A percentile compares a stretch with the other conserved stretches of the same genome.
Conservation (phyloP, 2,888 invertebrate genomes). For the Ephialtes manifestator region DNA sequence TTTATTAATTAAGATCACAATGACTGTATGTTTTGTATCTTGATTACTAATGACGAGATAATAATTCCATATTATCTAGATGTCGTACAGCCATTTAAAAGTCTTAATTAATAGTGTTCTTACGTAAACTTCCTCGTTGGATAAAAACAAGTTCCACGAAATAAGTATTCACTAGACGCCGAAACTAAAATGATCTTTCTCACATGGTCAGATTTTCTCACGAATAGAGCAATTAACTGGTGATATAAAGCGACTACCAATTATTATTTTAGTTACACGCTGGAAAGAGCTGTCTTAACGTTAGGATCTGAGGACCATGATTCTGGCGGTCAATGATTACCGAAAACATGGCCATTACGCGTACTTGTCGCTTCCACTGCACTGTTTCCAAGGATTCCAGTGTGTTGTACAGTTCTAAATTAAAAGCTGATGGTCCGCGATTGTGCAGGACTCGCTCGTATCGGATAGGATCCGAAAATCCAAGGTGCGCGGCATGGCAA, state of each 20-base stretch:
- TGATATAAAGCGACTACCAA: not conserved
- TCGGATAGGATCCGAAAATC: slow-evolving; percentile 34
- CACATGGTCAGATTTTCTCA: not conserved
- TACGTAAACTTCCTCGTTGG: not conserved
- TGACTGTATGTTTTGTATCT: too few species aligned
- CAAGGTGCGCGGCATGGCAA: not conserved
- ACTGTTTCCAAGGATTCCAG: slow-evolving; percentile 66
- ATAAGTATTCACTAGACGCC: too few species aligned
- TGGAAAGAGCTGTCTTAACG: not conserved
- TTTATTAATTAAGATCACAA: too few species aligned
- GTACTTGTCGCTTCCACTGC: slow-evolving; percentile 58
- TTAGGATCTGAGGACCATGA: not conserved
- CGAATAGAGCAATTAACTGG: not conserved
- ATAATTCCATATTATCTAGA: too few species aligned
- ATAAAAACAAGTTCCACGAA: too few species aligned
- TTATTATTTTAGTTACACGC: not conserved
- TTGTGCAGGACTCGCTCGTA: slow-evolving; percentile 49
- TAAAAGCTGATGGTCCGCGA: slow-evolving; percentile 75
- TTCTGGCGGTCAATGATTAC: slow-evolving; percentile 58
- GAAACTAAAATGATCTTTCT: not conserved
- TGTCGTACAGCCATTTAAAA: too few species aligned
- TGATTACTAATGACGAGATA: too few species aligned
- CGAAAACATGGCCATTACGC: slow-evolving; percentile 59
- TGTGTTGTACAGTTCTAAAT: slow-evolving; percentile 75
- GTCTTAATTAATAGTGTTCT: not conserved